Evolutionary conservation across 2,113 vertebrate species (phyloP).

Genomic region (Rallus limicola): DNA sequence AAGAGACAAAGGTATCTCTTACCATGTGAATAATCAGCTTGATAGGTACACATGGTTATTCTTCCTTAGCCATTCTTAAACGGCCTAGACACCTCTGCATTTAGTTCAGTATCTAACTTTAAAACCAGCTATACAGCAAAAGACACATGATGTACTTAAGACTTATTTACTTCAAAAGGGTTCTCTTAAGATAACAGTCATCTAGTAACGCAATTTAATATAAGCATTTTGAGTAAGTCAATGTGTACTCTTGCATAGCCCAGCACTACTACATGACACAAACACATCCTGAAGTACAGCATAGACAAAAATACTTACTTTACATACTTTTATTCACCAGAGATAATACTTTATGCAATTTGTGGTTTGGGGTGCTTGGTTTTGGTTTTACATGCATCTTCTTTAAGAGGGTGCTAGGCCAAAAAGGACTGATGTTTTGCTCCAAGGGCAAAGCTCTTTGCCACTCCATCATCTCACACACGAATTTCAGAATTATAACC

Average conservation of each 20-base stretch:
- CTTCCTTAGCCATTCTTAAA: not conserved
- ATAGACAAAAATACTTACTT: not conserved
- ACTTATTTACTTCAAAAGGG: not conserved
- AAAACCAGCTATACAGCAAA: not conserved
- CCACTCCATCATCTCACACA: not conserved
- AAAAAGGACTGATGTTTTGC: not conserved
- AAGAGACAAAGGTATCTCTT: not conserved
- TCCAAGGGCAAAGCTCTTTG: not conserved
- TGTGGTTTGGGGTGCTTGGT: not conserved
- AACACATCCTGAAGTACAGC: not conserved
- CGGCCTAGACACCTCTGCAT: not conserved
- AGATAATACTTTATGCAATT: not conserved
- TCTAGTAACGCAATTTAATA: not conserved
- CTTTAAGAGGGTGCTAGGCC: not conserved
- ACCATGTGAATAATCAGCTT: not conserved
- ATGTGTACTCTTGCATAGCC: not conserved
- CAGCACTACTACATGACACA: not conserved
- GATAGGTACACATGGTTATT: not conserved
- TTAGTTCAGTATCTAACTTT: not conserved
- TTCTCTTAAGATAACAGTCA: not conserved
- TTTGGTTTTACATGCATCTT: not conserved
- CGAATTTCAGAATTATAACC: not conserved
- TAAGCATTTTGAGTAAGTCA: not conserved
- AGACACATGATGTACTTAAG: not conserved
- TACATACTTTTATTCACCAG: not conserved